Conservation (phyloP, 1,140 invertebrate genomes). For the Adelges cooleyi region DNA sequence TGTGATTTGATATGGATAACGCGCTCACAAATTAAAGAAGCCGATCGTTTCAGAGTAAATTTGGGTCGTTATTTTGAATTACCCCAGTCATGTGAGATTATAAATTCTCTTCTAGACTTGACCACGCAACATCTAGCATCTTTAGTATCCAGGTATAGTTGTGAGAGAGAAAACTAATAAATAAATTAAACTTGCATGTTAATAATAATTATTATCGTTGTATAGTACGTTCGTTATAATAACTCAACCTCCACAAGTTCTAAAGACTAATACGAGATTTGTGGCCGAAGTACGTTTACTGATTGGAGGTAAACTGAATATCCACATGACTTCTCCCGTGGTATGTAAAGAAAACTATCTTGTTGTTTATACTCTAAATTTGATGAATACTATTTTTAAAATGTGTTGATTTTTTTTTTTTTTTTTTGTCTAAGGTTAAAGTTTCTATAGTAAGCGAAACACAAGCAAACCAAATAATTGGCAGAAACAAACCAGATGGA, state of each 20-base stretch:
- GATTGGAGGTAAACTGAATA: conserved; percentile 83
- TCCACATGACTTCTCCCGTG: conserved; percentile 87
- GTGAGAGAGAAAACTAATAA: too few species aligned
- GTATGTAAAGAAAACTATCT: neutral
- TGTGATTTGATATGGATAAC: conserved; percentile 82
- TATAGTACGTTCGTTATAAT: conserved; percentile 91
- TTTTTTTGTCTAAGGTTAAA: too few species aligned
- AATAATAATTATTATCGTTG: conserved; percentile 30
- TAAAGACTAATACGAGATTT: conserved; percentile 95
- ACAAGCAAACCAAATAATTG: conserved; percentile 71
- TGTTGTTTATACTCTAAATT: too few species aligned
- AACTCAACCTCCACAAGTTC: conserved; percentile 93
- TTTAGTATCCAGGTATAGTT: conserved; percentile 60
- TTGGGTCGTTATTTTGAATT: conserved; percentile 43
- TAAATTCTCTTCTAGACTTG: conserved; percentile 46
- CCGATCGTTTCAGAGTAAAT: conserved; percentile 49
- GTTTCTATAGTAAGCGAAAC: conserved; percentile 76
- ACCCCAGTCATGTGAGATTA: conserved; percentile 13
- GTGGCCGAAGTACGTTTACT: conserved; percentile 81
- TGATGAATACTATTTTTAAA: too few species aligned
- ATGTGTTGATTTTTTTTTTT: too few species aligned
- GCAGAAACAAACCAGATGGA: conserved; percentile 60
- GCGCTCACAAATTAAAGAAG: conserved; percentile 69
- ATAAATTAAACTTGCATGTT: neutral
- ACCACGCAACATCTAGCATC: conserved; percentile 70